A percentile compares a stretch with the other conserved stretches of the same genome.
These are phyloP conservation scores for Rhinatrema bivittatum DNA, from an alignment of 2,797 vertebrate species.

Conservation along the genomic window DNA sequence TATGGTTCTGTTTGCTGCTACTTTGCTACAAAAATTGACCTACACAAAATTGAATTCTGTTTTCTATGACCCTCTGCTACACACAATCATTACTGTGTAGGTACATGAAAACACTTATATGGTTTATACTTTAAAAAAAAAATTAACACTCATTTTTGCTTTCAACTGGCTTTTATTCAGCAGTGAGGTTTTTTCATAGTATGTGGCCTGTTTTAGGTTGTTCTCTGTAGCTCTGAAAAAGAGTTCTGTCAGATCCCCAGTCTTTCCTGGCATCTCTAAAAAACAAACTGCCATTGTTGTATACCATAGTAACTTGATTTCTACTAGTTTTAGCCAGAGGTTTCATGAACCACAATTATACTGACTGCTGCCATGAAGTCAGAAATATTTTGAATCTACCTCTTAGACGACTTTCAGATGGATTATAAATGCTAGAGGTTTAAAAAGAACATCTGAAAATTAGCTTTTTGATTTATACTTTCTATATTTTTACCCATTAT, in stretches of 20 bases:
- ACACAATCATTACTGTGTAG: no score
- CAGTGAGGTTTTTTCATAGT: conserved; percentile 14
- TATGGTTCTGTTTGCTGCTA: no score
- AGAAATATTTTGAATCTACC: conserved; percentile 33
- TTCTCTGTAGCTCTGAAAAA: conserved; percentile 14
- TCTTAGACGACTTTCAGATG: conserved; percentile 28
- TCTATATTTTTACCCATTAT: conserved; percentile 16
- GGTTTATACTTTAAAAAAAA: conserved; percentile 7
- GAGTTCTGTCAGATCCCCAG: conserved; percentile 21
- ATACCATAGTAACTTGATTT: conserved; percentile 35
- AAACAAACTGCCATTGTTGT: conserved; percentile 40
- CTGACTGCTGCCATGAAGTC: conserved; percentile 33
- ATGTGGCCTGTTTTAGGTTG: conserved; percentile 23
- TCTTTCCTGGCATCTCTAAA: conserved; percentile 30
- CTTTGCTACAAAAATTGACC: no score
- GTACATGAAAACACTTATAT: no score
- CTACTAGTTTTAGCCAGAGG: conserved; percentile 31
- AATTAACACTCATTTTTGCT: conserved; percentile 11
- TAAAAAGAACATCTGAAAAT: conserved; percentile 18
- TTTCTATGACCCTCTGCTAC: no score
- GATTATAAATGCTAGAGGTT: conserved; percentile 12
- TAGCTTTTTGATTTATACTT: conserved; percentile 7
- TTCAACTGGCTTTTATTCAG: conserved; percentile 15
- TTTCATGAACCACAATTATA: conserved; percentile 49
- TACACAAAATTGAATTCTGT: no score